Evolutionary conservation across 64 coral and sea anemone genomes (phyloP).

Genomic region (Dendronephthya gigantea): DNA sequence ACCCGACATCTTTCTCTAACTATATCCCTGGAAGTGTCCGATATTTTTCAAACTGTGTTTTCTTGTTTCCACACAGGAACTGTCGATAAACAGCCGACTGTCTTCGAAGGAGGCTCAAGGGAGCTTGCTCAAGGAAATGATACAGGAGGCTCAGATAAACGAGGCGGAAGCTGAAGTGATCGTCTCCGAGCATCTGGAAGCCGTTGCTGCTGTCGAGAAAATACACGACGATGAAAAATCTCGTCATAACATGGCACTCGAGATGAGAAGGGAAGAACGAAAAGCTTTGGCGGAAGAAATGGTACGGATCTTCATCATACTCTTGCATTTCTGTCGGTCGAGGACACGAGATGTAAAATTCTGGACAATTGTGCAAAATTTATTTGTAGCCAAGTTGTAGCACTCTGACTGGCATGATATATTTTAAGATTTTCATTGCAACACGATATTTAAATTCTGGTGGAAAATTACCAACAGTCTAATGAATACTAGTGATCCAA

Average conservation of each 20-base stretch:
- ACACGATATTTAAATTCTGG: too few species aligned
- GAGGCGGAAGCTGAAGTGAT: slow-evolving; percentile 57
- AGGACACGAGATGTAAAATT: too few species aligned
- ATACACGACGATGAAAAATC: slow-evolving; percentile 64
- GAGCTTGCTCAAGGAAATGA: slow-evolving; percentile 56
- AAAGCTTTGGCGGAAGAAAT: slow-evolving; percentile 54
- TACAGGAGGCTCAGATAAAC: slow-evolving; percentile 50
- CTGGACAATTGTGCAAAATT: too few species aligned
- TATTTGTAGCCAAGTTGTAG: too few species aligned
- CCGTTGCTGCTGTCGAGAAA: slow-evolving; percentile 69
- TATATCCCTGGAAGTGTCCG: not conserved
- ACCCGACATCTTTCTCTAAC: too few species aligned
- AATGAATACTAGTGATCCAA: too few species aligned
- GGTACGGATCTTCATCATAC: too few species aligned
- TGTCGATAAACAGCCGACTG: slow-evolving; percentile 63
- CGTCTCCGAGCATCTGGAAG: slow-evolving; percentile 50
- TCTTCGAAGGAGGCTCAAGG: slow-evolving; percentile 76
- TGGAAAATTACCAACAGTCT: too few species aligned
- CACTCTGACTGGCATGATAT: too few species aligned
- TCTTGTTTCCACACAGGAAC: slow-evolving; percentile 42
- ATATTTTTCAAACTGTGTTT: not conserved
- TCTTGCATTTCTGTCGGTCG: too few species aligned
- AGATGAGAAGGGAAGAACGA: slow-evolving; percentile 77
- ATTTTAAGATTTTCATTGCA: too few species aligned
- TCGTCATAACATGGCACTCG: slow-evolving; percentile 67